Evolutionary conservation across 2,888 invertebrate genomes (phyloP).

Genomic region (Drosophila parthenogenetica): DNA sequence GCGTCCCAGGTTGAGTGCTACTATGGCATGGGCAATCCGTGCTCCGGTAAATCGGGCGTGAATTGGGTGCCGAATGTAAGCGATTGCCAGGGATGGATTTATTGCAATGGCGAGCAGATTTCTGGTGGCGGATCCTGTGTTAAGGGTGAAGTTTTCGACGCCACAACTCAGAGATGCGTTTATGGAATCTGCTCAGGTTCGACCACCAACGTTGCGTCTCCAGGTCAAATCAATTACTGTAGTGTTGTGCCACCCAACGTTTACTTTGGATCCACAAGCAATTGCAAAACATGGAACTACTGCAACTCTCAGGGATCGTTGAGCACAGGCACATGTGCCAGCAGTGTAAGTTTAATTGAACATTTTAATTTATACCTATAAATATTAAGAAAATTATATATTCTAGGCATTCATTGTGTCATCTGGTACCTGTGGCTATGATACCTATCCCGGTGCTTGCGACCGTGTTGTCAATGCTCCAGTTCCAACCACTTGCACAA

Average conservation of each 20-base stretch:
- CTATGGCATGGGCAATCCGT: slow-evolving; percentile 48
- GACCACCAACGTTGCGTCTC: neutral
- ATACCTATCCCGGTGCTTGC: slow-evolving; percentile 29
- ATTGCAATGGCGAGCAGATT: slow-evolving; percentile 11
- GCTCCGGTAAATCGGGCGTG: slow-evolving; percentile 1
- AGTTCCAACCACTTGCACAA: neutral
- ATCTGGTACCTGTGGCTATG: neutral
- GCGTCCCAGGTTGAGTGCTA: slow-evolving; percentile 42
- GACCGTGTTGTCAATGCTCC: slow-evolving; percentile 31
- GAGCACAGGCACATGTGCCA: rapidly evolving
- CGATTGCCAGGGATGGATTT: slow-evolving; percentile 39
- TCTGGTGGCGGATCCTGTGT: slow-evolving; percentile 16
- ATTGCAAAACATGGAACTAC: slow-evolving; percentile 38
- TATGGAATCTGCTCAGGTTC: slow-evolving; percentile 37
- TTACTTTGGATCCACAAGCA: slow-evolving; percentile 34
- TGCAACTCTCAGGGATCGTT: slow-evolving; percentile 13
- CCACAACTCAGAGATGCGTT: neutral
- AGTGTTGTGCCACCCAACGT: slow-evolving; percentile 37
- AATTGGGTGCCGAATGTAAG: slow-evolving; percentile 48
- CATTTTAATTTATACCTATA: neutral
- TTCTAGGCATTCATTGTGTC: slow-evolving; percentile 10
- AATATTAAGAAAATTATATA: neutral
- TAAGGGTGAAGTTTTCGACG: slow-evolving; percentile 8
- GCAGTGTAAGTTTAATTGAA: slow-evolving; percentile 35
- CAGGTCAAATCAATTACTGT: slow-evolving; percentile 17